Percentiles rank a stretch among this genome's conserved stretches.
These are phyloP conservation scores for Hippasteria phrygiana DNA, from an alignment of 53 echinoderm and acorn worm genomes.

Conservation along the genomic window DNA sequence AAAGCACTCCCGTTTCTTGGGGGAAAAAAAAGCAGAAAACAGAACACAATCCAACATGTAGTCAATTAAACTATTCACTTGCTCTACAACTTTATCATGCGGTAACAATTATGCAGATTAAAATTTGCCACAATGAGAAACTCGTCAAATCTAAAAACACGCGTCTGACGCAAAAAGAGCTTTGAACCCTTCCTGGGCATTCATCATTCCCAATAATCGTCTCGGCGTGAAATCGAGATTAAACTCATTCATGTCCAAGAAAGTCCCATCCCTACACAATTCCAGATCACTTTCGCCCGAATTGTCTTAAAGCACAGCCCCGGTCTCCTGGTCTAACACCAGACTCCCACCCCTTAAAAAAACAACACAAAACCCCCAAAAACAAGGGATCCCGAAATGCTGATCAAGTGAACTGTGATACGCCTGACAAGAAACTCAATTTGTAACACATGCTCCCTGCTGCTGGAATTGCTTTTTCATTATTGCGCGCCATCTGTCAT, in stretches of 20 bases:
- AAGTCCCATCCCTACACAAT: constrained; percentile 49
- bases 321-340: not conserved
- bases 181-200: constrained; percentile 51
- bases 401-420: constrained; percentile 30
- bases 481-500: constrained; percentile 66
- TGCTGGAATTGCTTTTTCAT: constrained; percentile 66
- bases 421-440: constrained; percentile 63
- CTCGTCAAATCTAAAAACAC: constrained; percentile 31
- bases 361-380: constrained; percentile 4
- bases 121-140: constrained; percentile 42
- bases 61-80: constrained; percentile 8
- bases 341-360: too few species aligned
- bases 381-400: constrained; percentile 26
- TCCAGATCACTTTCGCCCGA: constrained; percentile 52
- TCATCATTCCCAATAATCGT: constrained; percentile 49
- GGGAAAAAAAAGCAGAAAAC: not conserved
- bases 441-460: constrained; percentile 69
- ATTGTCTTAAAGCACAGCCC: constrained; percentile 48
- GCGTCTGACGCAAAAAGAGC: constrained; percentile 33
- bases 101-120: constrained; percentile 47
- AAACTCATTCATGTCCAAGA: constrained; percentile 66
- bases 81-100: constrained; percentile 1
- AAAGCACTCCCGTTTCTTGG: too few species aligned
- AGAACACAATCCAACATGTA: not conserved
- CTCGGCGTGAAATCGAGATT: constrained; percentile 53